Base-by-base conservation (phyloP, 1,140 invertebrate species). In the Helicoverpa armigera region DNA sequence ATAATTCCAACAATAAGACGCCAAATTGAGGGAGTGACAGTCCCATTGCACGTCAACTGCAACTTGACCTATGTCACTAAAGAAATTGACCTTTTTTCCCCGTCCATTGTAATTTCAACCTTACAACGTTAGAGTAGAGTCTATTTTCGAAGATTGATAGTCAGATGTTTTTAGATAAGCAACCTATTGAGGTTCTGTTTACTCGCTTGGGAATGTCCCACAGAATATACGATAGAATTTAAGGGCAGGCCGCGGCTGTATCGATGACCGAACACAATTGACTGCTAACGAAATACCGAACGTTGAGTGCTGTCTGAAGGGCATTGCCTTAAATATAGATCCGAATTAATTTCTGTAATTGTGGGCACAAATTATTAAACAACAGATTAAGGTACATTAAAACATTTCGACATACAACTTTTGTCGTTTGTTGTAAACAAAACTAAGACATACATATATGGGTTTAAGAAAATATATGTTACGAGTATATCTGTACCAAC, bases 1-100 rank as follows among this genome's bases (percentile, higher is more conserved):
- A 91, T 90, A 89, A 90, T 90, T 87, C 88, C 67, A 63, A 85
- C 89, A 90, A 90, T 88, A 85, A 87, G 83, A 86, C 79, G 82
- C 83, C 81, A 88, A 90, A 89, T 90, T 84, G 86, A 82, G 87
- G 80, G 79, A 84, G 82, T 85, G 88, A 87, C 88, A 84, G 81
- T 51, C 65, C 67, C 56, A 78, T 70, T 82, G 83, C 76, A 82
- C 81, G 83, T 84, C 88, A 85, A 86, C 87, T 86, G 75, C 80
- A 86, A 84, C 75, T 85, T 87, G 86, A 88, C 83, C 87, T 65
- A 14, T 77, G 65, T 78, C 63, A n/a, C 29, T 35, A 10, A 56
- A 29, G 31, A 73, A 73, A 82, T 31, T 60, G 75, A 74, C 50
- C 50, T 65, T 61, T 18, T 72, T 56, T 63, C 3, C 3, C 18